Evolutionary conservation across 2,113 vertebrate species (phyloP).

Genomic region (Hippocampus zosterae): DNA sequence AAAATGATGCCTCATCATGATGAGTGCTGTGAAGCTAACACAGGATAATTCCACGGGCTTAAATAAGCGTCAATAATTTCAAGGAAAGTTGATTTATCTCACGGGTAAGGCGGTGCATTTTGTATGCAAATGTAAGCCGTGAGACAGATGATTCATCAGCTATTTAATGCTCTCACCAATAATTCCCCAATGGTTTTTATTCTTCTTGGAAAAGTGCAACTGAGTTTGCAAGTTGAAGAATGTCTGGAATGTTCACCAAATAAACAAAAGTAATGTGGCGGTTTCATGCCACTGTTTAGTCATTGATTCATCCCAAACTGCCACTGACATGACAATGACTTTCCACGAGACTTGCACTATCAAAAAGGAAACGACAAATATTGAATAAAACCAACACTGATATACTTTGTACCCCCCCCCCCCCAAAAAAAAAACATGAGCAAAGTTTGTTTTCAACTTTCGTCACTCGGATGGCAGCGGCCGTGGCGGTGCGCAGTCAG

Average conservation of each 20-base stretch:
- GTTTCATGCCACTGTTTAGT: not conserved
- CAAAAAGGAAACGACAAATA: too few species aligned
- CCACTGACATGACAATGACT: not conserved
- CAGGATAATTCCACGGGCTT: not conserved
- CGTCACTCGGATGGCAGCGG: constrained; percentile 41
- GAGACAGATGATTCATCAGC: not conserved
- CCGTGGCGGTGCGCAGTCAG: not conserved
- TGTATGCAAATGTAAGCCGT: not conserved
- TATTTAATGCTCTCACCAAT: not conserved
- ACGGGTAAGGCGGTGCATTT: not conserved
- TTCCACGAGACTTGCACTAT: not conserved
- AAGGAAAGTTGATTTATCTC: not conserved
- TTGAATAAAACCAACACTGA: not conserved
- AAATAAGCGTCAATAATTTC: not conserved
- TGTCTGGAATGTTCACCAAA: not conserved
- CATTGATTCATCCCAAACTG: not conserved
- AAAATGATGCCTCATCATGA: not conserved
- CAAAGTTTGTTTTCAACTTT: constrained; percentile 14
- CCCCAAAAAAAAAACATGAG: not conserved
- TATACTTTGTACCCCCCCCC: not conserved
- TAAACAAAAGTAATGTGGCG: too few species aligned
- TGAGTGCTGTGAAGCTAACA: not conserved
- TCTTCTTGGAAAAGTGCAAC: not conserved
- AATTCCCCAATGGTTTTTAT: not conserved
- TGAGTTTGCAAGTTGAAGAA: not conserved